Percentiles rank a stretch among this genome's conserved stretches.
Conservation (phyloP, 2,113 vertebrate species). For the Mystacornis crossleyi region DNA sequence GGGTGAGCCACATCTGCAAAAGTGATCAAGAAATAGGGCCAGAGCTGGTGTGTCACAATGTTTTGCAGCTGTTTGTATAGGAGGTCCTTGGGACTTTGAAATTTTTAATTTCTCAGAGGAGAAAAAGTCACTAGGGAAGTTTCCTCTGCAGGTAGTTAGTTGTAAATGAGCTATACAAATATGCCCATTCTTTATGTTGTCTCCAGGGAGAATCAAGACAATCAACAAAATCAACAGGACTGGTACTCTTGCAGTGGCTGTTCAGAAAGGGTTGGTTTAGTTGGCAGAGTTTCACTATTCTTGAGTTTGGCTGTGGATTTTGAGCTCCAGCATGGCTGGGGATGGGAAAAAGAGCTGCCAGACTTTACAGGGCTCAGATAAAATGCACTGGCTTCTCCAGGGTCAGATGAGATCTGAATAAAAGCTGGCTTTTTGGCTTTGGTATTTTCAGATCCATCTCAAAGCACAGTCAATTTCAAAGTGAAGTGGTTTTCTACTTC, state of each 20-base stretch:
- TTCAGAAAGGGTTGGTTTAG: neutral
- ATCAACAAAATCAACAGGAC: neutral
- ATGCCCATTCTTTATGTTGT: neutral
- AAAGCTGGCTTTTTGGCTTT: neutral
- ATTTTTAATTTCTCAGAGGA: neutral
- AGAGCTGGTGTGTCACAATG: accelerated
- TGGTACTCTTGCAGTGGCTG: neutral
- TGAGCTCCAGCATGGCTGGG: neutral
- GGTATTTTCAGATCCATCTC: neutral
- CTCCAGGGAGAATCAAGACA: neutral
- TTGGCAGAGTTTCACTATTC: neutral
- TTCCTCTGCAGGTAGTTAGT: neutral
- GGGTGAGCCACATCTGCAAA: neutral
- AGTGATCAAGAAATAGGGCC: neutral
- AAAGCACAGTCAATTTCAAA: neutral
- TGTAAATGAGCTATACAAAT: neutral
- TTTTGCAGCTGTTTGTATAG: neutral
- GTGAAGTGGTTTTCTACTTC: neutral
- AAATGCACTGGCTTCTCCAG: neutral
- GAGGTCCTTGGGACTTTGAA: neutral
- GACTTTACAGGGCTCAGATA: neutral
- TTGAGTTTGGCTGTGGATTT: neutral
- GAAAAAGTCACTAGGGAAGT: neutral
- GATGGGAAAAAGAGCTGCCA: neutral
- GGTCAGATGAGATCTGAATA: neutral